Conservation (phyloP, 2,113 vertebrate genomes). For the Neopipo cinnamomea region DNA sequence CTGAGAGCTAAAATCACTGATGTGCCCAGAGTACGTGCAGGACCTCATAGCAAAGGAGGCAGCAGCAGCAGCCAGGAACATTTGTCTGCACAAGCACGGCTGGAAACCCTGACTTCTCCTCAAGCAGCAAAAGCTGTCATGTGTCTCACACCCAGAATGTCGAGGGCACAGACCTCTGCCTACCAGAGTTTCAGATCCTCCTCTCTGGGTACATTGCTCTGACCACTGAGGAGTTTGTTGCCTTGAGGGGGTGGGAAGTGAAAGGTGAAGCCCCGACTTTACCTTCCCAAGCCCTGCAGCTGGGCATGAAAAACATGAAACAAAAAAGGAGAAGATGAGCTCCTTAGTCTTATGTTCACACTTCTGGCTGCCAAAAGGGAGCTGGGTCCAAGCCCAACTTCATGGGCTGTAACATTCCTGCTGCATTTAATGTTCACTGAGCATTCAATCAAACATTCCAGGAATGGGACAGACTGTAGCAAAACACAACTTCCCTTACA, state of each 20-base stretch:
- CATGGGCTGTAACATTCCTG: accelerated
- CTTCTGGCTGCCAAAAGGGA: not conserved
- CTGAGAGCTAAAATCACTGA: not conserved
- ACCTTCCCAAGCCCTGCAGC: not conserved
- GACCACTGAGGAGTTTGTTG: not conserved
- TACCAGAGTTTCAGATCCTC: slow-evolving; percentile 2
- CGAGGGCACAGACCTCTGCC: not conserved
- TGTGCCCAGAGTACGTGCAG: accelerated
- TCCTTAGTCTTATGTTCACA: not conserved
- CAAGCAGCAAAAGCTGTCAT: not conserved
- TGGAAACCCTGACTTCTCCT: not conserved
- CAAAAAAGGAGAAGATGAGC: not conserved
- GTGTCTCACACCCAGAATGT: not conserved
- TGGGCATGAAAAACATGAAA: not conserved
- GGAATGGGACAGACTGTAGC: no score
- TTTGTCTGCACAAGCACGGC: not conserved
- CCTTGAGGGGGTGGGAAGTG: not conserved
- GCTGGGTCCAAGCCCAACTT: not conserved
- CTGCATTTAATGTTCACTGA: not conserved
- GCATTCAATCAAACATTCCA: not conserved
- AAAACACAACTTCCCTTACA: no score
- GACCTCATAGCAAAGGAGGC: not conserved
- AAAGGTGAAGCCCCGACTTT: not conserved
- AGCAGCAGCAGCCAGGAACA: not conserved
- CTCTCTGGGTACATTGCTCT: not conserved